phyloP scores from a whole-genome alignment of 1,140 invertebrate genomes.

The Procambarus clarkii region DNA sequence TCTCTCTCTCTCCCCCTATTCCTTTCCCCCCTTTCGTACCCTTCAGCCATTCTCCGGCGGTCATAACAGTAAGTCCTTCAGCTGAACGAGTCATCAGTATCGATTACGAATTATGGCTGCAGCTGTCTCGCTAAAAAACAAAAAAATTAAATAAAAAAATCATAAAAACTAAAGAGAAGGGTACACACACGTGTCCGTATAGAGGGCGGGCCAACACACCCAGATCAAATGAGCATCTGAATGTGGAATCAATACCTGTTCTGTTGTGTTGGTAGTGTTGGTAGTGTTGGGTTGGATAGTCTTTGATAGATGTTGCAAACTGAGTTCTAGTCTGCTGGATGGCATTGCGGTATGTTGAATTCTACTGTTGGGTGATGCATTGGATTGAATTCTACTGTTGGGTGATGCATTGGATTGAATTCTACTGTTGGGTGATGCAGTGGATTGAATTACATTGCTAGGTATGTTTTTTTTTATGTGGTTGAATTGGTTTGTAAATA shows the following conservation, averaged over 20 bases:
- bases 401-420: neutral
- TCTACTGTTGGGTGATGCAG: neutral
- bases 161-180: neutral
- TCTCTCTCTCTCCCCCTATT: neutral
- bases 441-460: neutral
- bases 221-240: conserved; percentile 12
- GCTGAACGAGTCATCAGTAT: neutral
- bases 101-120: neutral
- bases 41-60: neutral
- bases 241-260: neutral
- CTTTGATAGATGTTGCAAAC: too few relatives aligned
- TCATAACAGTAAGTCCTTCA: neutral
- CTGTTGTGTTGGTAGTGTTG: too few relatives aligned
- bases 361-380: neutral
- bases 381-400: neutral
- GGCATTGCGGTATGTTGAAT: neutral
- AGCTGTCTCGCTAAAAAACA: neutral
- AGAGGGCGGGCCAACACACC: neutral
- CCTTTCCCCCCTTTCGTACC: neutral
- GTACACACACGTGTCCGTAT: neutral
- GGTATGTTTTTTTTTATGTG: too few relatives aligned
- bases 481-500: too few relatives aligned
- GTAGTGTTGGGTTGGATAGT: neutral
- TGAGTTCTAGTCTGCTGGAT: too few relatives aligned
- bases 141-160: neutral